phyloP scores from a whole-genome alignment of 2,113 vertebrate species.

The Gallinago jamesoni region DNA sequence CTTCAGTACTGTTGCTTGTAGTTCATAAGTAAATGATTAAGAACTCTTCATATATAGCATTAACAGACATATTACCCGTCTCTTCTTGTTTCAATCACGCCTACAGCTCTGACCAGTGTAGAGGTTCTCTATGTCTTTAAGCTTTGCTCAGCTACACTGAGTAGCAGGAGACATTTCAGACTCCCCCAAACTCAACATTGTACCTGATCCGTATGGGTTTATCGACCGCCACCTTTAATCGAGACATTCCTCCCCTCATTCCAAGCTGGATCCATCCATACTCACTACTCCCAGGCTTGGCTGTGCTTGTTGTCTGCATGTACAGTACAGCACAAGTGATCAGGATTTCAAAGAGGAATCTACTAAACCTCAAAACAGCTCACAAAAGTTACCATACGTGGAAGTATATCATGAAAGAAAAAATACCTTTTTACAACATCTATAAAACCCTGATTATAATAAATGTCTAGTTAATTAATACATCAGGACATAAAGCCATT shows the following conservation, averaged over 20 bases:
- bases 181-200: background rate
- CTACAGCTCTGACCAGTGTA: background rate
- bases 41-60: constrained; percentile 11
- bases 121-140: background rate
- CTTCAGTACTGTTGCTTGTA: background rate
- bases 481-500: constrained; percentile 78
- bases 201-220: background rate
- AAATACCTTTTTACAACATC: constrained; percentile 75
- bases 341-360: background rate
- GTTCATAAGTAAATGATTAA: constrained; percentile 48
- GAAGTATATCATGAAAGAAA: constrained; percentile 42
- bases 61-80: constrained; percentile 7
- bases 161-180: background rate
- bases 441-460: constrained; percentile 79
- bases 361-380: background rate
- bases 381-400: constrained; percentile 30
- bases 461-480: constrained; percentile 84
- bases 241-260: background rate
- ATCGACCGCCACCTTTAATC: background rate
- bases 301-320: background rate
- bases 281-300: background rate
- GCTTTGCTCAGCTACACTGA: background rate
- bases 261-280: background rate
- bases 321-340: background rate
- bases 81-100: background rate